Conservation (phyloP, 2,888 invertebrate genomes). For the Lithodes maja region DNA sequence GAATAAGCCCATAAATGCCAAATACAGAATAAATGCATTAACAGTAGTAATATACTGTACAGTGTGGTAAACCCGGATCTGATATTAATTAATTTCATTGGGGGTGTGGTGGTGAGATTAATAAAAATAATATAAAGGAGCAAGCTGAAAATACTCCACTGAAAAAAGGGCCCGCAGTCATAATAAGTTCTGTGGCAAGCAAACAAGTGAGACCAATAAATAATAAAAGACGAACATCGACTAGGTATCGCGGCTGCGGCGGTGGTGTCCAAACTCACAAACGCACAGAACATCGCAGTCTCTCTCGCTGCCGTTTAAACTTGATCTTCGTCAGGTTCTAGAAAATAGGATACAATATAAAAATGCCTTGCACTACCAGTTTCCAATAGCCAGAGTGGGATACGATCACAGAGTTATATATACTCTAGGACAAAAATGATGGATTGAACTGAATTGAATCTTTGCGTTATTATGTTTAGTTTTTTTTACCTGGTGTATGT, state of each 20-base stretch:
- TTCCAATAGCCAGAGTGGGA: slow-evolving; percentile 6
- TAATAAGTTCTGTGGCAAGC: slow-evolving; percentile 44
- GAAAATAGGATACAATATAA: slow-evolving; percentile 24
- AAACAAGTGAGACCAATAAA: slow-evolving; percentile 61
- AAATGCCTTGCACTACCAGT: slow-evolving; percentile 57
- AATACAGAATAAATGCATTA: no score
- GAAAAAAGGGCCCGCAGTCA: background rate
- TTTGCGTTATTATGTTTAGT: no score
- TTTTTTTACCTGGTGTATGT: no score
- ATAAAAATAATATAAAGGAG: no score
- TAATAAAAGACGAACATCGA: slow-evolving; percentile 52
- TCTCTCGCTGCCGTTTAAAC: slow-evolving; percentile 30
- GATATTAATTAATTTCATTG: no score
- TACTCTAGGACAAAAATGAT: no score
- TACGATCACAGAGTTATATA: background rate
- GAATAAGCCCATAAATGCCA: no score
- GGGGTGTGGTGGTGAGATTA: no score
- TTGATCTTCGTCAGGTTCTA: slow-evolving; percentile 17
- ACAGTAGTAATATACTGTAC: no score
- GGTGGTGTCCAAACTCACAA: background rate
- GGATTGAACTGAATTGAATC: no score
- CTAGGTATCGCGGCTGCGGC: slow-evolving; percentile 56
- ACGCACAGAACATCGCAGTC: slow-evolving; percentile 7
- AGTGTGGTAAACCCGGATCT: no score
- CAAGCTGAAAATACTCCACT: no score